phyloP scores from a whole-genome alignment of 2,797 vertebrate genomes.

The Mormyrops boulengeri region DNA sequence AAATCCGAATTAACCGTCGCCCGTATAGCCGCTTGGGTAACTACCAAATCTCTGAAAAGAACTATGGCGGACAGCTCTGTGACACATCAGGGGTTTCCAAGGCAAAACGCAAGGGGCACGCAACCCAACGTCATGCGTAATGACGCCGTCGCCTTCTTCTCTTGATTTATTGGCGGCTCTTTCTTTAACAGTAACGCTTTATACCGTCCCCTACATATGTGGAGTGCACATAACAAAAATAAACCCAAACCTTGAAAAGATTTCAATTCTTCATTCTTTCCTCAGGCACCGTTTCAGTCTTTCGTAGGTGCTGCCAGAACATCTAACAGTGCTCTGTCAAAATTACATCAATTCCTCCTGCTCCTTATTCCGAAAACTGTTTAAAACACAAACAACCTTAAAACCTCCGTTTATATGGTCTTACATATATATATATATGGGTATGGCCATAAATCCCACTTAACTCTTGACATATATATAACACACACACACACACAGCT shows the following conservation, averaged over 20 bases:
- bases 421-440: not conserved
- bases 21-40: not conserved
- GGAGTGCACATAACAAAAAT: slow-evolving; percentile 1
- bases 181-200: not conserved
- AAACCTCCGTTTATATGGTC: not conserved
- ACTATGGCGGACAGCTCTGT: not conserved
- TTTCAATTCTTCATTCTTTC: not conserved
- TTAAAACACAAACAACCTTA: not conserved
- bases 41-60: not conserved
- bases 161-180: not conserved
- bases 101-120: slow-evolving; percentile 29
- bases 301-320: not conserved
- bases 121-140: not conserved
- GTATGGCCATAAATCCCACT: not conserved
- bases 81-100: slow-evolving; percentile 41
- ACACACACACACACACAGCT: not conserved
- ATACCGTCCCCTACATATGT: not conserved
- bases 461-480: not conserved
- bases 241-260: not conserved
- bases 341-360: not conserved
- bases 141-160: not conserved
- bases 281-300: not conserved
- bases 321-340: not conserved
- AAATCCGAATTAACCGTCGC: not conserved
- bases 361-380: not conserved